Evolutionary conservation across 2,888 invertebrate species (phyloP).

Genomic region (Lasioglossum calceatum): DNA sequence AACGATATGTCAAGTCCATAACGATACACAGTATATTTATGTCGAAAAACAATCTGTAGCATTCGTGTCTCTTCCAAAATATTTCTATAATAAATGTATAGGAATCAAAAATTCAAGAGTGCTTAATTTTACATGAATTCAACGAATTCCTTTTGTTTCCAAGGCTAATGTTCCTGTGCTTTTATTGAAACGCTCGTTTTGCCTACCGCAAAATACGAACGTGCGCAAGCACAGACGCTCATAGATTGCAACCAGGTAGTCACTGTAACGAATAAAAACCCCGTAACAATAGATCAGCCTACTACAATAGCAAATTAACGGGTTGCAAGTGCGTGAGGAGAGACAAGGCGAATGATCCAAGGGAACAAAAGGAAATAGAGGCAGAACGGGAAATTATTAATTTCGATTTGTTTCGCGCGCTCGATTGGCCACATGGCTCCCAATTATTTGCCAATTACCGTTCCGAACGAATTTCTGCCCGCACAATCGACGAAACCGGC

Average conservation of each 20-base stretch:
- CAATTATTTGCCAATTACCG: conserved; percentile 53
- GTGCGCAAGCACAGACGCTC: not conserved
- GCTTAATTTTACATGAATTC: not conserved
- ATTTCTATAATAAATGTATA: no score
- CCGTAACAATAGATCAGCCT: not conserved
- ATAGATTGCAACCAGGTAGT: not conserved
- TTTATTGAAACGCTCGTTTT: not conserved
- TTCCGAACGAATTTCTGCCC: conserved; percentile 36
- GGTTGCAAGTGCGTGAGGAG: not conserved
- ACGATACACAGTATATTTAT: no score
- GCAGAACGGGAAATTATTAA: conserved; percentile 44
- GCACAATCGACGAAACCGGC: conserved; percentile 24
- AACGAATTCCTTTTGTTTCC: not conserved
- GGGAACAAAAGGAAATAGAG: not conserved
- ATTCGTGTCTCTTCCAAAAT: no score
- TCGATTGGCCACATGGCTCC: conserved; percentile 17
- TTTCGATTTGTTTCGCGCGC: conserved; percentile 51
- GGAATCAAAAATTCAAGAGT: not conserved
- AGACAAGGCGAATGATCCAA: not conserved
- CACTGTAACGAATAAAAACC: not conserved
- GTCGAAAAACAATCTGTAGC: no score
- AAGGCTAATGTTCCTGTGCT: not conserved
- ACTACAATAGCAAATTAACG: not conserved
- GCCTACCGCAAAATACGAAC: not conserved
- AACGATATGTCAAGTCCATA: no score